phyloP scores from a whole-genome alignment of 2,113 vertebrate species.

The Cyanocitta stelleri region DNA sequence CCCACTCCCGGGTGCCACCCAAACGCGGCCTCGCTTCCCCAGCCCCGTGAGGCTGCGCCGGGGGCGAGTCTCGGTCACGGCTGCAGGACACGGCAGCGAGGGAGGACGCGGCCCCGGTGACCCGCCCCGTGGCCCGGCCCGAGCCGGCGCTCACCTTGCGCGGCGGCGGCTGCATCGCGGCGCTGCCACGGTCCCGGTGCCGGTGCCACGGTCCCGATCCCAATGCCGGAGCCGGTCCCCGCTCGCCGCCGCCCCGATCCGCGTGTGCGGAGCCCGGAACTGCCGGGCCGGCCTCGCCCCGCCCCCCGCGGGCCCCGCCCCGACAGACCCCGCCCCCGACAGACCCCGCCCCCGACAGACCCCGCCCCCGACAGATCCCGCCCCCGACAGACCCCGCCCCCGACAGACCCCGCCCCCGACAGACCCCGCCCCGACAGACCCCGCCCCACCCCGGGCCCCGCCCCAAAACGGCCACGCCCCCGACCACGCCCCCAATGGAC shows the following conservation, averaged over 20 bases:
- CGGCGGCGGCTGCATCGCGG: constrained; percentile 74
- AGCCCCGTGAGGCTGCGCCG: neutral
- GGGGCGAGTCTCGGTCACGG: neutral
- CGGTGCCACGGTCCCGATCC: fast-evolving
- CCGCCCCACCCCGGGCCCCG: no score
- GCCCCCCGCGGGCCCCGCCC: neutral
- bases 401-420: neutral
- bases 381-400: no score
- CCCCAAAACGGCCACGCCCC: no score
- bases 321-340: no score
- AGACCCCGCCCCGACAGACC: no score
- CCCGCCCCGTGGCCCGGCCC: neutral
- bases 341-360: no score
- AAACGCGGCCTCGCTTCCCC: neutral
- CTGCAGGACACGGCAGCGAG: neutral
- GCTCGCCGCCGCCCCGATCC: neutral
- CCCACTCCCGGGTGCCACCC: neutral
- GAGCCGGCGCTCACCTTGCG: constrained; percentile 66
- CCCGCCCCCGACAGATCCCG: no score
- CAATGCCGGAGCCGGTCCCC: no score
- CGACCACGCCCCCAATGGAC: no score
- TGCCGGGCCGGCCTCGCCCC: neutral
- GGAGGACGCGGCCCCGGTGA: neutral
- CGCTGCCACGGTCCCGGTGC: neutral
- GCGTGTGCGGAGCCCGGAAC: neutral